A percentile compares a stretch with the other conserved stretches of the same genome.
Evolutionary conservation across 2,797 vertebrate genomes (phyloP).

Genomic region (Falco cherrug): DNA sequence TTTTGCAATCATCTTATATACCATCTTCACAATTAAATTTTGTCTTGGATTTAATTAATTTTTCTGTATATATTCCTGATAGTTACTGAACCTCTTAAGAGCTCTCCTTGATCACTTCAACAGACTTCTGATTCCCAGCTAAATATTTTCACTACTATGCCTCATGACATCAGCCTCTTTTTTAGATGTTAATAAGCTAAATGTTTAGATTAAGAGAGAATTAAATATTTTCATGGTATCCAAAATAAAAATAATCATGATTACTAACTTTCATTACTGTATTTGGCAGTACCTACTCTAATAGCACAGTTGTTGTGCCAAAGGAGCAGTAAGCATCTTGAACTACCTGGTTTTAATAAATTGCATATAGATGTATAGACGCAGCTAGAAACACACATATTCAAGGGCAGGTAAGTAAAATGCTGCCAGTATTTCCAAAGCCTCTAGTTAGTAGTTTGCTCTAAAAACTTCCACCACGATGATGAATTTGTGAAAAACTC

Average conservation of each 20-base stretch:
- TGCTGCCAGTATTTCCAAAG: background rate
- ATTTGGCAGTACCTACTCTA: background rate
- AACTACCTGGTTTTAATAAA: background rate
- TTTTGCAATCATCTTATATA: background rate
- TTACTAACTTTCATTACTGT: background rate
- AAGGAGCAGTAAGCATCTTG: background rate
- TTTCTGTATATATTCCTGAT: background rate
- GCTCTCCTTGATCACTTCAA: background rate
- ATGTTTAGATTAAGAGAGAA: background rate
- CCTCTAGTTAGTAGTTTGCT: background rate
- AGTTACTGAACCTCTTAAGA: background rate
- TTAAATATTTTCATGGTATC: background rate
- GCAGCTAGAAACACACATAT: background rate
- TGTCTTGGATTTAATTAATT: background rate
- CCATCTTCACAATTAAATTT: background rate
- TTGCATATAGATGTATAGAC: background rate
- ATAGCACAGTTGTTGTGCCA: background rate
- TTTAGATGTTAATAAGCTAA: background rate
- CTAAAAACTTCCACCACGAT: background rate
- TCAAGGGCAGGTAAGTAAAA: background rate
- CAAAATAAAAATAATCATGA: background rate
- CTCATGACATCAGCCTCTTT: background rate
- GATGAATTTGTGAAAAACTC: background rate
- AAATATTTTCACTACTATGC: background rate
- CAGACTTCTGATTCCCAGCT: background rate